Percentiles rank a stretch among this genome's conserved stretches.
These are phyloP conservation scores for Kryptolebias ocellatus DNA, from an alignment of 2,797 vertebrate genomes.

Conservation along the genomic window DNA sequence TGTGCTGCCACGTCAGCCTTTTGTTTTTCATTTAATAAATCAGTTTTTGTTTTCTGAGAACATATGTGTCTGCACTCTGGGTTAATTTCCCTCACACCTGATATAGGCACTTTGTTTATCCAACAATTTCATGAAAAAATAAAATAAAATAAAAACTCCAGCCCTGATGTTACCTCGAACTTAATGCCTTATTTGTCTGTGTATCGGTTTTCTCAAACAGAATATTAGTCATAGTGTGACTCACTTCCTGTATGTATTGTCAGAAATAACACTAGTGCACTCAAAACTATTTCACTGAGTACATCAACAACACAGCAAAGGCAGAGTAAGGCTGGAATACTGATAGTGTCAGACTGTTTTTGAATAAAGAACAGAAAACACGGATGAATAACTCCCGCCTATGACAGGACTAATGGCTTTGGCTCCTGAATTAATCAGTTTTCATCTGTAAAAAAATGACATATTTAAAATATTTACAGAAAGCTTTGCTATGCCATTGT, in stretches of 20 bases:
- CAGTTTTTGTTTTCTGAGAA: too few species aligned
- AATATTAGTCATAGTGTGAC: conserved; percentile 31
- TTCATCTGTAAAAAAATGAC: conserved; percentile 44
- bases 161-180: background rate
- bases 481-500: conserved; percentile 26
- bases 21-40: too few species aligned
- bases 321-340: conserved; percentile 40
- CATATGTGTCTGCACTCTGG: too few species aligned
- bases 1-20: too few species aligned
- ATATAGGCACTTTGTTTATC: background rate
- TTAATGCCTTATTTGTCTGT: conserved; percentile 12
- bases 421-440: conserved; percentile 66
- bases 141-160: too few species aligned
- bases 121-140: background rate
- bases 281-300: conserved; percentile 44
- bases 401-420: conserved; percentile 54
- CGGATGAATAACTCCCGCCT: conserved; percentile 35
- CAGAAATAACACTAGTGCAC: conserved; percentile 35
- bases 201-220: conserved; percentile 3
- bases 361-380: conserved; percentile 31
- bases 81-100: too few species aligned
- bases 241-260: conserved; percentile 25
- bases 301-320: conserved; percentile 29
- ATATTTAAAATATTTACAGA: conserved; percentile 51
- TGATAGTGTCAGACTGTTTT: conserved; percentile 45